Evolutionary conservation across 2,113 vertebrate genomes (phyloP), one percentile per base, ranked within the genome.

Genomic region (Melanotaenia duboulayi): DNA sequence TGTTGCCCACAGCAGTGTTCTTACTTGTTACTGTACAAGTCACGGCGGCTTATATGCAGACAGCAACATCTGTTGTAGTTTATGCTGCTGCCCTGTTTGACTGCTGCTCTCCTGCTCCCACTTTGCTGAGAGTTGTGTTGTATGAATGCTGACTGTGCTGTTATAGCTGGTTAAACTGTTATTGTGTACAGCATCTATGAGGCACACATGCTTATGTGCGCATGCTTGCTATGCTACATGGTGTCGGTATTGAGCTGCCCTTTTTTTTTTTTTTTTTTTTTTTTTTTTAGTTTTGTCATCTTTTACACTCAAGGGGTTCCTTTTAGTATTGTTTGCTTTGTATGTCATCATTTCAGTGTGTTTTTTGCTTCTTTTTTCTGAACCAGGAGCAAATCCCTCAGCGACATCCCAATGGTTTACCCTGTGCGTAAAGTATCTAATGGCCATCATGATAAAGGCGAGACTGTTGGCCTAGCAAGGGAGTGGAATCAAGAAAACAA

Each of bases 311-410:
- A 8, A 37, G 32, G 46, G 12, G 11, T 7, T 17, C 8, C 44
- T n/a, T 14, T 14, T 11, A 35, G 3, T 49, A 23, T 63, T 16
- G 11, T 37, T 56, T 76, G 11, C 57, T 40, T 1, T 51, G 6
- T 17, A 1, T 40, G 42, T 46, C 1, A 22, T 81, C 23, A 58
- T 59, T 71, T 74, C 80, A 62, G 28, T 69, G 12, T 54, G 40
- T 17, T 75, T 24, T 77, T 60, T 69, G 40, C 40, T 42, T 6
- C 16, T 3, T 88, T 35, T 83, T 14, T 67, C 12, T 76, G 16
- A 70, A 84, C 70, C 65, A 99, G 98, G 95, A 98, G 96, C 82
- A 99, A 99, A 87, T 99, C 97, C 16, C 78, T 97, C 93, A 97
- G 94, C 23, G 95, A 98, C 84, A 95, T 98, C 85, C 94, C 92